Conservation (phyloP, 2,113 vertebrate genomes). For the Trogon surrucura region DNA sequence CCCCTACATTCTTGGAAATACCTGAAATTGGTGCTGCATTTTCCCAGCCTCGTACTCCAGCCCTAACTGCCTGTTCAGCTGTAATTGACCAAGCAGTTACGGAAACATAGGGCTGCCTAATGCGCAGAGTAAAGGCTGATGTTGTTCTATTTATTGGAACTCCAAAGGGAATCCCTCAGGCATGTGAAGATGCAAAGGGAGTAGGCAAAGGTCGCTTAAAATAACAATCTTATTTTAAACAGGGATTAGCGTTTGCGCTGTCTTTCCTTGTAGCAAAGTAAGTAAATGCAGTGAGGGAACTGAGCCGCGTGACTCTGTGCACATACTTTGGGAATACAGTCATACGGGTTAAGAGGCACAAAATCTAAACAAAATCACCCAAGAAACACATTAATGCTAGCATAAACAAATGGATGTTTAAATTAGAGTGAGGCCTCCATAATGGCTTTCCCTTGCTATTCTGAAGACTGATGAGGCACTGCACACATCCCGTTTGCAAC, state of each 20-base stretch:
- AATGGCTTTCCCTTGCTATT: constrained; percentile 56
- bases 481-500: constrained; percentile 42
- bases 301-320: neutral
- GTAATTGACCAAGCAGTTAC: neutral
- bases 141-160: constrained; percentile 5
- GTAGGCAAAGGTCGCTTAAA: constrained; percentile 1
- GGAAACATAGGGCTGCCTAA: neutral
- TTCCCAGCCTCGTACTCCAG: neutral
- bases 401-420: constrained; percentile 51
- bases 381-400: constrained; percentile 18
- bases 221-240: constrained; percentile 62
- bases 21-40: neutral
- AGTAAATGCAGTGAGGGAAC: neutral
- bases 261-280: neutral
- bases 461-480: constrained; percentile 63
- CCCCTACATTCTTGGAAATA: neutral
- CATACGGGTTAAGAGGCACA: constrained; percentile 1
- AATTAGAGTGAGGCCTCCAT: constrained; percentile 70
- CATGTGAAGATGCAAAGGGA: neutral
- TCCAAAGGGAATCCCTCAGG: constrained; percentile 66
- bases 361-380: constrained; percentile 60
- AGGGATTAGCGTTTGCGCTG: neutral
- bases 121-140: neutral
- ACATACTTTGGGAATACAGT: neutral
- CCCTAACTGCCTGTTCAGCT: neutral